These are phyloP conservation scores for Gorilla gorilla DNA, from an alignment of 2,113 vertebrate species.

Conservation along the genomic window DNA sequence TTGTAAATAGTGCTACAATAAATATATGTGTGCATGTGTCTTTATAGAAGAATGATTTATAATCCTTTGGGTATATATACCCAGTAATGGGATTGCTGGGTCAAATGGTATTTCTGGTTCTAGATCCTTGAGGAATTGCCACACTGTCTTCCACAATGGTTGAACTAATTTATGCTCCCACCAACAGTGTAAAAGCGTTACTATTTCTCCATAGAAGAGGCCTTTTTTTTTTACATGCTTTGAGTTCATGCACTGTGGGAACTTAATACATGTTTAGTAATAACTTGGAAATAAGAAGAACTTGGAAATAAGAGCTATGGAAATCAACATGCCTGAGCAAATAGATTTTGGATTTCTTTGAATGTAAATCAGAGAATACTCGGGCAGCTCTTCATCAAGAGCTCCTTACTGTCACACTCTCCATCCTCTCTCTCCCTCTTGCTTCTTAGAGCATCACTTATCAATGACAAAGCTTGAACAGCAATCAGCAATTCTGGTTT, in stretches of 20 bases:
- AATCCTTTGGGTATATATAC: too few species aligned
- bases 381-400: constrained; percentile 3
- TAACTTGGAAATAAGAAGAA: not conserved
- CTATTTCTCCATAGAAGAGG: too few species aligned
- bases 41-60: too few species aligned
- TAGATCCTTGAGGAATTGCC: too few species aligned
- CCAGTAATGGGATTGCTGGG: too few species aligned
- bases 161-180: too few species aligned
- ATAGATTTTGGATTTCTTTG: constrained; percentile 1
- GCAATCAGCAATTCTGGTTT: not conserved
- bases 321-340: not conserved
- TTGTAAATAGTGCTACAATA: too few species aligned
- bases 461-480: not conserved
- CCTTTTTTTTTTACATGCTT: not conserved
- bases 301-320: not conserved
- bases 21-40: too few species aligned
- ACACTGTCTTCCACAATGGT: too few species aligned
- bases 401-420: not conserved
- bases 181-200: too few species aligned
- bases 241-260: not conserved
- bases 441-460: not conserved
- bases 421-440: not conserved
- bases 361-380: not conserved
- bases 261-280: not conserved
- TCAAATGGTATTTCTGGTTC: too few species aligned